A percentile compares a stretch with the other conserved stretches of the same genome.
Evolutionary conservation across 1,140 invertebrate genomes (phyloP).

Genomic region (Euschistus heros): DNA sequence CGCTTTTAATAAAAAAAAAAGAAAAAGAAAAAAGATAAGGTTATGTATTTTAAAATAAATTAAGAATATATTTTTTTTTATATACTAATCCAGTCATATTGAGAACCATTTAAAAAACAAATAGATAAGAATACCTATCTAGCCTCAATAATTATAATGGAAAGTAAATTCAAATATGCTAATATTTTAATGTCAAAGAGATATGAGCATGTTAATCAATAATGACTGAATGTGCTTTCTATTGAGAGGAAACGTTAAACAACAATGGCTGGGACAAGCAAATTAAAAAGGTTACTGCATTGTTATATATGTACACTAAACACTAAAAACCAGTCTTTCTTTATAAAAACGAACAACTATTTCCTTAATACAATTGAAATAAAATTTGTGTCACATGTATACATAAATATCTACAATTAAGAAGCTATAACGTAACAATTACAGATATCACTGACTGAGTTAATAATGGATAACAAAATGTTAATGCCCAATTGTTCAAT

Average conservation of each 20-base stretch:
- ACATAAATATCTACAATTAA: slow-evolving; percentile 6
- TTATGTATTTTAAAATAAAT: not conserved
- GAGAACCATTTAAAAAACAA: not conserved
- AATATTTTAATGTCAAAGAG: not conserved
- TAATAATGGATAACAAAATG: slow-evolving; percentile 14
- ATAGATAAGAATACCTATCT: not conserved
- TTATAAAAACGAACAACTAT: slow-evolving; percentile 2
- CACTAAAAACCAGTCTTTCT: slow-evolving; percentile 11
- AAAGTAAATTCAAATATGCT: not conserved
- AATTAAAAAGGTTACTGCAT: too few species aligned
- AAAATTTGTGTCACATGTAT: not conserved
- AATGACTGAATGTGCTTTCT: slow-evolving; percentile 7
- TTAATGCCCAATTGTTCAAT: slow-evolving; percentile 7
- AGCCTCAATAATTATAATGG: not conserved
- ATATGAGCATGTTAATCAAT: slow-evolving; percentile 4
- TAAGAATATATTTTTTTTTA: not conserved
- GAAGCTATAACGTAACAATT: slow-evolving; percentile 5
- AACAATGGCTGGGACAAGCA: too few species aligned
- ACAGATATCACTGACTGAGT: slow-evolving; percentile 1
- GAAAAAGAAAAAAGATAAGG: not conserved
- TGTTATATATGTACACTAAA: not conserved
- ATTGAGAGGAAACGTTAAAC: too few species aligned
- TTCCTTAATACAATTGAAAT: not conserved
- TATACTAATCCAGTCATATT: slow-evolving; percentile 8
- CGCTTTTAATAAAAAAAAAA: slow-evolving; percentile 6